Percentiles rank a stretch among this genome's conserved stretches.
These are phyloP conservation scores for Siphonodentalium dalli DNA, from an alignment of 2,888 invertebrate species.

Conservation along the genomic window DNA sequence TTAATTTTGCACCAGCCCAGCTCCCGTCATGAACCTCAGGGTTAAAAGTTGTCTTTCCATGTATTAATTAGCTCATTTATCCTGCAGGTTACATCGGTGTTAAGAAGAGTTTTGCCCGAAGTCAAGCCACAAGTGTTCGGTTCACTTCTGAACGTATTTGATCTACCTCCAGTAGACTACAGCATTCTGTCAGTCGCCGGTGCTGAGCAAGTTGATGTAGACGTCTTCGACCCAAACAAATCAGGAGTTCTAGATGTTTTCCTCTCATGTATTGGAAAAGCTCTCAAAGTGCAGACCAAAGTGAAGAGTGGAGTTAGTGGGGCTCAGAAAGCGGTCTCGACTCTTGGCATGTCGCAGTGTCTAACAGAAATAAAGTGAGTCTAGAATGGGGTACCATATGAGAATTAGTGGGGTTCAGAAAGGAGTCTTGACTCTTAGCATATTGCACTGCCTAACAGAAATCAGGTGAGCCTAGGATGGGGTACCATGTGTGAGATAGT, in stretches of 20 bases:
- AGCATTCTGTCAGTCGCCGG: slow-evolving; percentile 73
- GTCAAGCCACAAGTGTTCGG: slow-evolving; percentile 85
- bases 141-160: slow-evolving; percentile 76
- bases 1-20: no score
- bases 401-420: slow-evolving; percentile 67
- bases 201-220: slow-evolving; percentile 37
- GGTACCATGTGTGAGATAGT: no score
- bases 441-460: slow-evolving; percentile 65
- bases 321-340: slow-evolving; percentile 63
- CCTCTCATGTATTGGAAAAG: slow-evolving; percentile 88
- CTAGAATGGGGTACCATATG: no score
- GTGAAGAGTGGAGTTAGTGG: slow-evolving; percentile 74
- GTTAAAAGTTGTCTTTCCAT: no score
- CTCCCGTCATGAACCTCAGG: no score
- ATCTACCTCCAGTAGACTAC: slow-evolving; percentile 78
- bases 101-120: slow-evolving; percentile 87
- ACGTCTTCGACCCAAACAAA: slow-evolving; percentile 62
- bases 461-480: no score
- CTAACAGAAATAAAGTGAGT: slow-evolving; percentile 32
- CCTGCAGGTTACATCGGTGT: slow-evolving; percentile 79
- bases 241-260: slow-evolving; percentile 87
- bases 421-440: slow-evolving; percentile 69
- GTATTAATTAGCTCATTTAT: not conserved
- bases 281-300: slow-evolving; percentile 88
- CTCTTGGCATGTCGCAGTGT: slow-evolving; percentile 70